Conservation (phyloP, 2,797 vertebrate genomes). For the Sternotherus odoratus region DNA sequence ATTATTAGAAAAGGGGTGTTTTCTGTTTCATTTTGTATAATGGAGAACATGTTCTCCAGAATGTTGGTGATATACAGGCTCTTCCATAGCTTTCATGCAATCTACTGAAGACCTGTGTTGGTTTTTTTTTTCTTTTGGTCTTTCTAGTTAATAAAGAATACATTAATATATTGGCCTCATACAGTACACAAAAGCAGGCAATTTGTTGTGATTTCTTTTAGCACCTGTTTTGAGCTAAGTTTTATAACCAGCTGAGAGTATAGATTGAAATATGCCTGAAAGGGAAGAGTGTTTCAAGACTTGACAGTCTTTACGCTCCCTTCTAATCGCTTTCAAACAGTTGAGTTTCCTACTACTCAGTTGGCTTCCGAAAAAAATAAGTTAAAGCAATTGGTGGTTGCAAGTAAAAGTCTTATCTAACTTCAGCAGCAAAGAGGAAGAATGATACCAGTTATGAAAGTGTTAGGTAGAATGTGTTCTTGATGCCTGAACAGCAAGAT, state of each 20-base stretch:
- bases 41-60: background rate
- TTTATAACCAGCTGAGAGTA: background rate
- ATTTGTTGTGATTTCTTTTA: background rate
- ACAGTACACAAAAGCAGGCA: background rate
- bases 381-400: background rate
- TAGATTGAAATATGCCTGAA: background rate
- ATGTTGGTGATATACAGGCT: background rate
- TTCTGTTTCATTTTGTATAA: background rate
- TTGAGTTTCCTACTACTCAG: background rate
- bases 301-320: background rate
- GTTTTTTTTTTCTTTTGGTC: background rate
- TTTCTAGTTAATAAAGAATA: background rate
- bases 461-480: background rate
- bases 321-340: background rate
- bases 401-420: background rate
- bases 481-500: background rate
- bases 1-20: background rate
- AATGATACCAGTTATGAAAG: background rate
- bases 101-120: background rate
- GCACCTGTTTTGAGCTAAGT: background rate
- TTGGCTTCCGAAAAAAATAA: background rate
- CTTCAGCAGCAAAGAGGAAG: background rate
- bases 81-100: background rate
- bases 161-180: background rate
- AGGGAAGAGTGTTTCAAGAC: slow-evolving; percentile 1